Base-by-base conservation (phyloP, 2,888 invertebrate species). In the Anorthoa munda region DNA sequence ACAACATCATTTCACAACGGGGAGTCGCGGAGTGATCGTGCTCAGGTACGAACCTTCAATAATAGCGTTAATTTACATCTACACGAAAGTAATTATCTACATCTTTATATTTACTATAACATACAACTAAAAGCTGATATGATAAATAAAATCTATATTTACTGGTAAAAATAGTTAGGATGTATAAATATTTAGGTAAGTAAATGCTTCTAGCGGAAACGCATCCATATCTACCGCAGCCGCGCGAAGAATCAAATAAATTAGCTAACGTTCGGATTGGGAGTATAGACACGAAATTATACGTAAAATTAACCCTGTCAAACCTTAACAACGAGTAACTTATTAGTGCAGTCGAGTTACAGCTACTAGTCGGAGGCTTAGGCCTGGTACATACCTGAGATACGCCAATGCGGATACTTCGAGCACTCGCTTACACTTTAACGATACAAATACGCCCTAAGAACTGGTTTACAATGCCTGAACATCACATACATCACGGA, bases 81-180 rank as follows among this genome's bases (percentile, higher is more conserved):
- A 86, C 86, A 82, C 83, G 85, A 89, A 91, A 87, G 86, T 88
- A 91, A 92, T 86, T 93, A 93, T 93, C 92, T 93, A 94, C 93
- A 93, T 82, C 80, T 85, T 89, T 82, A 87, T 89, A 90, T 83
- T 90, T 87, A 87, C 89, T 92, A 84, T 90, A 91, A 90, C 88
- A 90, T 93, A 93, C 90, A 95, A 93, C 91, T 94, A 93, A 93
- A 92, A 92, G 90, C 89, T 91, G 92, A 93, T 94, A 94, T 92
- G 92, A 95, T 95, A 95, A 95, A 95, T 95, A 95, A 95, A 94
- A 93, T 94, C 92, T 93, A 93, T 93, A 90, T 92, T 92, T 92
- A 93, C 84, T 93, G 93, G 94, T 94, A 92, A 94, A 83, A 92
- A 92, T 92, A 91, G 86, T 86, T 89, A 90, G 88, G 84, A 88